Percentiles rank a stretch among this genome's conserved stretches.
These are phyloP conservation scores for Caranx ignobilis DNA, from an alignment of 2,113 vertebrate species.

Conservation along the genomic window DNA sequence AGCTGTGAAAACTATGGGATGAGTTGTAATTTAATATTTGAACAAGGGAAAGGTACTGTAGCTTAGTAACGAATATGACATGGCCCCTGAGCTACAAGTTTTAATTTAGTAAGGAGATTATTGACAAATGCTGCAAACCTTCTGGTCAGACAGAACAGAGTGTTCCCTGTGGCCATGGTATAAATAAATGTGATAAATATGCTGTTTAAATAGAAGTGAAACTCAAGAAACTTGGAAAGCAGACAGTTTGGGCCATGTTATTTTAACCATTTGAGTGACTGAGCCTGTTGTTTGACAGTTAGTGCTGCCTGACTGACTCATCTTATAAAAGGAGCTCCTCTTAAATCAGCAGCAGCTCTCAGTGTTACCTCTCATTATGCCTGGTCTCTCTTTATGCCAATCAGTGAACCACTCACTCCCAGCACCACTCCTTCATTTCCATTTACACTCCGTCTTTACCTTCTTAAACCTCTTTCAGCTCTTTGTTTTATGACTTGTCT, in stretches of 20 bases:
- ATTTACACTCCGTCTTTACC: slow-evolving; percentile 16
- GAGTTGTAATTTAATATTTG: background rate
- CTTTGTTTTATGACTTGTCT: slow-evolving; percentile 44
- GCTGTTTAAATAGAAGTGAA: slow-evolving; percentile 13
- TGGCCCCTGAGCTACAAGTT: slow-evolving; percentile 5
- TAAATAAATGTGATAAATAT: slow-evolving; percentile 11
- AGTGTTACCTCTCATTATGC: slow-evolving; percentile 13
- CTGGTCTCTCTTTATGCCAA: slow-evolving; percentile 33
- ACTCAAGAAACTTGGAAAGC: background rate
- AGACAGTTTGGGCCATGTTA: background rate
- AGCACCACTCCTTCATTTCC: slow-evolving; percentile 13
- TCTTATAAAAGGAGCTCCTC: background rate
- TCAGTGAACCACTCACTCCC: slow-evolving; percentile 11
- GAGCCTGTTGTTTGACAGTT: slow-evolving; percentile 1
- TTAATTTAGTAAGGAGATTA: slow-evolving; percentile 28
- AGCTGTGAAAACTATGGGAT: background rate
- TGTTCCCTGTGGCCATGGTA: background rate
- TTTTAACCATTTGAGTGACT: slow-evolving; percentile 17
- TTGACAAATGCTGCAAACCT: background rate
- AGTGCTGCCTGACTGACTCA: slow-evolving; percentile 5
- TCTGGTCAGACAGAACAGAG: background rate
- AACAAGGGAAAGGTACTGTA: background rate
- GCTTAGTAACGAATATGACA: background rate
- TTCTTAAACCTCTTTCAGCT: slow-evolving; percentile 34
- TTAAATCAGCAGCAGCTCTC: slow-evolving; percentile 20